Evolutionary conservation across 2,888 invertebrate genomes (phyloP).

Genomic region (Venusia cambrica): DNA sequence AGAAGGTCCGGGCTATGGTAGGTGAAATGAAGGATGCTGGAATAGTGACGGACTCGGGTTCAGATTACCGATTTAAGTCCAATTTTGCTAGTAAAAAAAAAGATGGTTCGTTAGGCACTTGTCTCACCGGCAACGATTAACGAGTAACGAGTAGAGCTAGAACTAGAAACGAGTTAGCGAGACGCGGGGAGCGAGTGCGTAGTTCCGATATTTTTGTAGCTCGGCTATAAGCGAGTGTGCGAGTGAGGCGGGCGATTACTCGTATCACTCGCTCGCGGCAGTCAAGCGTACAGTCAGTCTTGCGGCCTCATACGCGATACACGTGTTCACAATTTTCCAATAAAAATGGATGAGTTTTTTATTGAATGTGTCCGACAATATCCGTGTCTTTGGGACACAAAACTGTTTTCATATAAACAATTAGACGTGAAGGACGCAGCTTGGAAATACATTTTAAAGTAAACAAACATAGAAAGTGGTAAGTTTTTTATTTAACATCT

Average conservation of each 20-base stretch:
- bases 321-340: too few relatives aligned
- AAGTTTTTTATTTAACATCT: conserved; percentile 6
- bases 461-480: conserved; percentile 17
- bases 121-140: too few relatives aligned
- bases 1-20: too few relatives aligned
- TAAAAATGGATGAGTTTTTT: conserved; percentile 7
- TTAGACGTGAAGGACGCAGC: conserved; percentile 17
- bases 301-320: too few relatives aligned
- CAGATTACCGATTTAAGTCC: too few relatives aligned
- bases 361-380: conserved; percentile 21
- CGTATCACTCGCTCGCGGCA: conserved; percentile 1
- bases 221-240: conserved; percentile 16
- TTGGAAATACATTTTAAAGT: conserved; percentile 18
- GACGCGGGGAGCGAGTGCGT: conserved; percentile 19
- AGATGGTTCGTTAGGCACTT: too few relatives aligned
- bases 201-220: conserved; percentile 18
- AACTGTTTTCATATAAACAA: conserved; percentile 6
- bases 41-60: too few relatives aligned
- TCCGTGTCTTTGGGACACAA: conserved; percentile 20
- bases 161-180: conserved; percentile 20
- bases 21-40: too few relatives aligned
- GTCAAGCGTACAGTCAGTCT: too few relatives aligned
- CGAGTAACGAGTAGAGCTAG: conserved; percentile 21
- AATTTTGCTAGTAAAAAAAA: too few relatives aligned
- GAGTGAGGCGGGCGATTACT: conserved; percentile 10